phyloP scores from a whole-genome alignment of 2,113 vertebrate genomes.

The Microtus oregoni region DNA sequence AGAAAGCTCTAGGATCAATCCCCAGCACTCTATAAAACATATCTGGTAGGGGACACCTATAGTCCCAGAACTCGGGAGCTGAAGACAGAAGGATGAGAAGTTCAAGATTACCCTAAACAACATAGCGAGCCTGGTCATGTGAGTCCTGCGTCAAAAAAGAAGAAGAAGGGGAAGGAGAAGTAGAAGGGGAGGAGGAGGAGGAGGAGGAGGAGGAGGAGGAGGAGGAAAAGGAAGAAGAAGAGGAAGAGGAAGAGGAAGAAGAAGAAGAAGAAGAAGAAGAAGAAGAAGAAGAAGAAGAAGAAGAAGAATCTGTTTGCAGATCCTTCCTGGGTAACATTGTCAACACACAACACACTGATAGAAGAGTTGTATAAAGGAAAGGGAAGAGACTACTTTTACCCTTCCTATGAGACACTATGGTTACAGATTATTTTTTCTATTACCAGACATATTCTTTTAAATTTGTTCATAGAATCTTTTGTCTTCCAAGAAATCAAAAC shows the following conservation, averaged over 20 bases:
- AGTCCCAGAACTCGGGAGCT: neutral
- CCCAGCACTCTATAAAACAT: neutral
- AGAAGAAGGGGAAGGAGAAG: too few relatives aligned
- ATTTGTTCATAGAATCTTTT: conserved; percentile 10
- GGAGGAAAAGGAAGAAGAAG: too few relatives aligned
- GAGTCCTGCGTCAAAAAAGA: too few relatives aligned
- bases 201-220: too few relatives aligned
- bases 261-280: too few relatives aligned
- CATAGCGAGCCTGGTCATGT: neutral
- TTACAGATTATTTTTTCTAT: neutral
- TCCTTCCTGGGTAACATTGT: neutral
- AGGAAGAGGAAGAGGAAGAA: too few relatives aligned
- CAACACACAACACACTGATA: neutral
- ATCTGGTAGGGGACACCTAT: neutral
- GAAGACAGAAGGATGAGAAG: neutral
- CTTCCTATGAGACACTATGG: neutral
- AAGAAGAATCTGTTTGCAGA: too few relatives aligned
- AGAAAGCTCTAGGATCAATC: neutral
- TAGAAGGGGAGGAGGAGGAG: too few relatives aligned
- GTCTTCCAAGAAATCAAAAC: neutral
- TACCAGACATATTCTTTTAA: neutral
- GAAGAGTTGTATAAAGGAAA: conserved; percentile 20
- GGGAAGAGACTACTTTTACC: neutral
- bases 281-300: too few relatives aligned
- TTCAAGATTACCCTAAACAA: neutral